Percentiles rank a stretch among this genome's conserved stretches.
Conservation (phyloP, 1,140 invertebrate species). For the Drosophila bifasciata region DNA sequence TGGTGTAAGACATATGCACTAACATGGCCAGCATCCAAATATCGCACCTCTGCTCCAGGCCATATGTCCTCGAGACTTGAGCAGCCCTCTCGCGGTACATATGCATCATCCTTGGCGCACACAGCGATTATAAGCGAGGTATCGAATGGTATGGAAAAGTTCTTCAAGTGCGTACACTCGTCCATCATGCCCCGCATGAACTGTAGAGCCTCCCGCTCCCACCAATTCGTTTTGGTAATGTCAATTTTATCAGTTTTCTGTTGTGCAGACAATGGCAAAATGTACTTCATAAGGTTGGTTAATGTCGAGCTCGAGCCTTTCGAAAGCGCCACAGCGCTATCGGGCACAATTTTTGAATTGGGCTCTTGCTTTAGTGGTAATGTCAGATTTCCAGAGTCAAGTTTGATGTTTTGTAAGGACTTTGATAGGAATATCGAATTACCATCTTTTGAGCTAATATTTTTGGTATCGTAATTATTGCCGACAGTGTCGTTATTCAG, state of each 20-base stretch:
- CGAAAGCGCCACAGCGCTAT: slow-evolving; percentile 7
- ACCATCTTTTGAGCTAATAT: slow-evolving; percentile 10
- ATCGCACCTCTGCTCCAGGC: slow-evolving; percentile 95
- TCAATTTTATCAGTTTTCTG: slow-evolving; percentile 76
- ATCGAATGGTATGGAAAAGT: slow-evolving; percentile 94
- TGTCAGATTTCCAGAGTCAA: slow-evolving; percentile 33
- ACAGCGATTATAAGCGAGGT: slow-evolving; percentile 93
- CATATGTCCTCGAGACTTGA: slow-evolving; percentile 93
- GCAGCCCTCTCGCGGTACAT: slow-evolving; percentile 94
- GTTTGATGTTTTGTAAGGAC: slow-evolving; percentile 32
- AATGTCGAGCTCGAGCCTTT: slow-evolving; percentile 46
- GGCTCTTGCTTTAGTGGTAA: slow-evolving; percentile 41
- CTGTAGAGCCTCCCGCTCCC: slow-evolving; percentile 91
- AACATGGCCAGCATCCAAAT: slow-evolving; percentile 95
- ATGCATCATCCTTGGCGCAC: slow-evolving; percentile 95
- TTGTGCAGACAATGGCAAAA: slow-evolving; percentile 59
- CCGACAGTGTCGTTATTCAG: slow-evolving; percentile 31
- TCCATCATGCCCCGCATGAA: slow-evolving; percentile 99
- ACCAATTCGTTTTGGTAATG: slow-evolving; percentile 86
- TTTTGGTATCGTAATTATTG: slow-evolving; percentile 34
- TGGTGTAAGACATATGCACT: slow-evolving; percentile 94
- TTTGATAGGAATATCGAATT: slow-evolving; percentile 63
- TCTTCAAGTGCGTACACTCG: slow-evolving; percentile 97
- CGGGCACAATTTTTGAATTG: slow-evolving; percentile 22
- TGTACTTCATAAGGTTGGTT: slow-evolving; percentile 78